A percentile compares a stretch with the other conserved stretches of the same genome.
Evolutionary conservation across 2,888 invertebrate species (phyloP).

Genomic region (Ectemnius continuus): DNA sequence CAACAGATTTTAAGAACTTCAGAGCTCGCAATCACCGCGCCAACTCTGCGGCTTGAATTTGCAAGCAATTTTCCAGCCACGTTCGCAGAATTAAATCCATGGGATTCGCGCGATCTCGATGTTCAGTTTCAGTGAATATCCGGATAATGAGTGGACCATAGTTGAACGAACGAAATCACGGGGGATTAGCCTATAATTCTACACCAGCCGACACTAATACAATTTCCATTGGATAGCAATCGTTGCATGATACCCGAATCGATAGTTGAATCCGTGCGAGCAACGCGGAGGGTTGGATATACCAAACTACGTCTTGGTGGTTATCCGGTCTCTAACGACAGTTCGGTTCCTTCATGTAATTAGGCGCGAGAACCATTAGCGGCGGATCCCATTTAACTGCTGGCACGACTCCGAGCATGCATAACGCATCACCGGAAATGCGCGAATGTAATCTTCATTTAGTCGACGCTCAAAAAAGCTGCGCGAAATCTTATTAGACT

Average conservation of each 20-base stretch:
- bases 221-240: conserved; percentile 20
- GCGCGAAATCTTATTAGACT: background rate
- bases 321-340: conserved; percentile 58
- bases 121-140: no score
- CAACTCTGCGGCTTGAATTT: no score
- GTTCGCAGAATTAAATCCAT: no score
- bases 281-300: conserved; percentile 14
- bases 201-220: background rate
- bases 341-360: conserved; percentile 62
- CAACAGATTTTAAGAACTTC: no score
- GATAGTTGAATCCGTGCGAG: conserved; percentile 14
- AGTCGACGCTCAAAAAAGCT: conserved; percentile 16
- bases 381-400: conserved; percentile 50
- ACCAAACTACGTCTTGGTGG: conserved; percentile 48
- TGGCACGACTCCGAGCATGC: conserved; percentile 31
- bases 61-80: no score
- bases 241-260: conserved; percentile 12
- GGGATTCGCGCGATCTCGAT: no score
- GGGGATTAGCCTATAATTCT: background rate
- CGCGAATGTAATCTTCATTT: background rate
- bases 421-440: conserved; percentile 2
- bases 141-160: no score
- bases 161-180: no score
- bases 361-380: conserved; percentile 58
- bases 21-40: no score